Evolutionary conservation across 2,797 vertebrate genomes (phyloP).

Genomic region (Poeciliopsis infans): DNA sequence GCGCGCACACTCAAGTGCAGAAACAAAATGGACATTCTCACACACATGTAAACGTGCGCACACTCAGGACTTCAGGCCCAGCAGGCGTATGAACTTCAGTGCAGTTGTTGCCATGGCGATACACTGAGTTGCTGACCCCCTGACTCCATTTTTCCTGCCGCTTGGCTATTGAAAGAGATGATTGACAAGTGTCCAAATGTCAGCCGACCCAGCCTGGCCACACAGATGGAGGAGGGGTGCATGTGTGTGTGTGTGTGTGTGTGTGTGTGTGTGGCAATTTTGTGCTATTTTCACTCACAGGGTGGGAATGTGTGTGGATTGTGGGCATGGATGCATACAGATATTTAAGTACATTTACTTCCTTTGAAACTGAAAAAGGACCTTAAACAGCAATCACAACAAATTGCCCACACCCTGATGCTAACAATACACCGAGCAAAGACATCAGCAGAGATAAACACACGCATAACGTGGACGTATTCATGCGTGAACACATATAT

Average conservation of each 20-base stretch:
- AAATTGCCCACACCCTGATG: slow-evolving; percentile 23
- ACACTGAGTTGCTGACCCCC: slow-evolving; percentile 81
- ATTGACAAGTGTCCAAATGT: slow-evolving; percentile 85
- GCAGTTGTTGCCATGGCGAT: slow-evolving; percentile 80
- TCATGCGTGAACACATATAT: slow-evolving; percentile 30
- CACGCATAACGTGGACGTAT: slow-evolving; percentile 22
- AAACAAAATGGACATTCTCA: slow-evolving; percentile 71
- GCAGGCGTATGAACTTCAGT: slow-evolving; percentile 81
- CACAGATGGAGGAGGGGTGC: slow-evolving; percentile 56
- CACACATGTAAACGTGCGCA: slow-evolving; percentile 30
- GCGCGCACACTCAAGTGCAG: slow-evolving; percentile 23
- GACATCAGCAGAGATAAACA: slow-evolving; percentile 20
- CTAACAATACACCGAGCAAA: slow-evolving; percentile 22
- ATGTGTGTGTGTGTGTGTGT: neutral
- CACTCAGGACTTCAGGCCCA: slow-evolving; percentile 74
- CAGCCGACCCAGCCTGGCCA: slow-evolving; percentile 78
- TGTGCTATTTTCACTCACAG: slow-evolving; percentile 67
- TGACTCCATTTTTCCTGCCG: slow-evolving; percentile 79
- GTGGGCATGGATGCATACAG: slow-evolving; percentile 8
- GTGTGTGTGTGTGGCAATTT: slow-evolving; percentile 54
- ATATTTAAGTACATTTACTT: neutral
- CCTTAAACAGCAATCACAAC: slow-evolving; percentile 37
- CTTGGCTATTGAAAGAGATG: slow-evolving; percentile 82
- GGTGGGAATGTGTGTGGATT: slow-evolving; percentile 37
- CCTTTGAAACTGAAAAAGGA: slow-evolving; percentile 22